Base-by-base conservation (phyloP, 2,888 invertebrate genomes). In the Drymonia ruficornis region DNA sequence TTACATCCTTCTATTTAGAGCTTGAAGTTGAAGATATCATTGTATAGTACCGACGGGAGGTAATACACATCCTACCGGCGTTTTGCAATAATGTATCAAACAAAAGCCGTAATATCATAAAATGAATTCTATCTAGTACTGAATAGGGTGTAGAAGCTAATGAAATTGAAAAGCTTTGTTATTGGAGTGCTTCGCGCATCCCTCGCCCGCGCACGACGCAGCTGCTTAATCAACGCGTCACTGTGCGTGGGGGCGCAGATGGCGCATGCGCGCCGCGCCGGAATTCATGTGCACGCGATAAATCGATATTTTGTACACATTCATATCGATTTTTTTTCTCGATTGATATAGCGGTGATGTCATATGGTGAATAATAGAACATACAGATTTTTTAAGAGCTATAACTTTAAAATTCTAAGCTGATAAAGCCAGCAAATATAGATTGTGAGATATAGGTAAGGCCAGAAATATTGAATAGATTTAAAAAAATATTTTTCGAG, bases 231-330 rank as follows among this genome's bases (percentile, higher is more conserved):
- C 47, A 47, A 47, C 47, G 47, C 47, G 47, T 31, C 34, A 34
- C 47, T 47, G 47, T 47, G 47, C 47, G 47, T 47, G 47, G 47
- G 47, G 47, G 47, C 47, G 47, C 47, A 47, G 47, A 47, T 47
- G 47, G 47, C 47, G 47, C 34, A 47, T 34, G 18, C 16, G 47
- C 47, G 13, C 19, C 43, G 19, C 43, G 18, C 46, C 46, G 18
- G 34, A 16, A 47, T 47, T 31, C 47, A 34, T 34, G 47, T 18
- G 47, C 47, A 46, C 47, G 47, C 47, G 34, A 47, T 47, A 34
- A 47, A 34, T 47, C 47, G 47, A 47, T 34, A 47, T 47, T 45
- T 47, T 47, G 31, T 47, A 34, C 34, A 2, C 16, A 40, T 40
- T 40, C 36, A 36, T 36, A 36, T 36, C 16, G 40, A 12, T 23